Base-by-base conservation (phyloP, 2,113 vertebrate genomes). In the Sylvietta virens region DNA sequence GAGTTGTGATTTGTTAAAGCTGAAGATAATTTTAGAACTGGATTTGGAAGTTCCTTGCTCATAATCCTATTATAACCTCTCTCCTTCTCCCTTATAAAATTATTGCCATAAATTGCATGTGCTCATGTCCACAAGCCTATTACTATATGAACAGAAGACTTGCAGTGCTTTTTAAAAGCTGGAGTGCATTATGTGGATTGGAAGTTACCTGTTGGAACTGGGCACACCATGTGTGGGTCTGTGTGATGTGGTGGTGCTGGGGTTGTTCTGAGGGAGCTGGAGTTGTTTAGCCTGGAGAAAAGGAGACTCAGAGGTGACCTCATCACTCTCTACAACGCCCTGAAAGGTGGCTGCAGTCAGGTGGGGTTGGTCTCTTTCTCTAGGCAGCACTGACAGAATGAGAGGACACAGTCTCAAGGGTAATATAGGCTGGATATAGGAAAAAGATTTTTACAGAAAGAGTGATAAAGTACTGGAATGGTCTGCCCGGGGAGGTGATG, bases 1-100 rank as follows among this genome's bases (percentile, higher is more conserved):
- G 35, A 62, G 22, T 57, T 82, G 54, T 73, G n/a, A 30, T 81
- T 77, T 84, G 28, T 54, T 42, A 84, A 95, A 86, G 28, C 37
- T 78, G 83, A 62, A 66, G 42, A 13, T 78, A 13, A 53, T 62
- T 94, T 88, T 56, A 94, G 69, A 54, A 50, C 28, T 50, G n/a
- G 15, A 7, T 73, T 73, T 92, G 65, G 30, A 81, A 81, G 42
- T 58, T 61, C 21, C 23, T 78, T 86, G 79, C 40, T 95, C 10
- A 7, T 66, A 69, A 44, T 15, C 4, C 26, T 39, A 18, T 51
- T 67, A 6, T 48, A 70, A 50, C 28, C 11, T 69, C 27, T 79
- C 30, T 11, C 15, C 19, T 45, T 44, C 18, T 88, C n/a, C 35
- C 54, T 73, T 71, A 21, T 53, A 57, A 72, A 83, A 28, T 76